These are phyloP conservation scores for Stegophylla sp. DNA, from an alignment of 2,888 invertebrate genomes.

Conservation along the genomic window DNA sequence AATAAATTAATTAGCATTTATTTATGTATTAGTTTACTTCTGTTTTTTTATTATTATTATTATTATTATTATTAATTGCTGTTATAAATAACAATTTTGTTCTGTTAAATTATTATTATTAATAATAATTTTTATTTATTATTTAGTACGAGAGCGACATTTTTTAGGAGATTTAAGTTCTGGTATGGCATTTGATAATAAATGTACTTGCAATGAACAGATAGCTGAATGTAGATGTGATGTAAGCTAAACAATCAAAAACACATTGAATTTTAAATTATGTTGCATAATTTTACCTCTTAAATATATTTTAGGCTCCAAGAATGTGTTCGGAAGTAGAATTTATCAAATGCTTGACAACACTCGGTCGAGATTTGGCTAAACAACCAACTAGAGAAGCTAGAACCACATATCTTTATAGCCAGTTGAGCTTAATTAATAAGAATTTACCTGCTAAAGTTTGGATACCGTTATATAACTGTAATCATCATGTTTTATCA, in stretches of 20 bases:
- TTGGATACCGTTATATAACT: constrained; percentile 87
- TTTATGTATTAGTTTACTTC: background rate
- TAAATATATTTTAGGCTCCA: constrained; percentile 72
- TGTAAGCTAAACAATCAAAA: constrained; percentile 67
- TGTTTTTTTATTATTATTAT: background rate
- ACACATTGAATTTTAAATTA: background rate
- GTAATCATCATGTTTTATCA: constrained; percentile 87
- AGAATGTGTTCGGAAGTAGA: constrained; percentile 83
- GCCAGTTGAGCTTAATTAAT: constrained; percentile 91
- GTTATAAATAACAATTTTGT: background rate
- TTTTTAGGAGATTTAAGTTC: constrained; percentile 87
- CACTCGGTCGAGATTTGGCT: constrained; percentile 83
- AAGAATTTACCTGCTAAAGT: constrained; percentile 96
- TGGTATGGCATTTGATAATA: constrained; percentile 95
- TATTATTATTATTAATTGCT: background rate
- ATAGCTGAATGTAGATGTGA: constrained; percentile 72
- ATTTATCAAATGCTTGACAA: constrained; percentile 85
- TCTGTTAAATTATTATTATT: background rate
- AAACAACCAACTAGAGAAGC: constrained; percentile 86
- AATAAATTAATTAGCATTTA: background rate
- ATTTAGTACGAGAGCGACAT: constrained; percentile 42
- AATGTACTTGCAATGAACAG: constrained; percentile 89
- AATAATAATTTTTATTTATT: background rate
- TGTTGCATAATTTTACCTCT: constrained; percentile 64
- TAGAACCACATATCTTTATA: constrained; percentile 88